phyloP scores from a whole-genome alignment of 2,888 invertebrate genomes.

The Hypsopygia costalis region DNA sequence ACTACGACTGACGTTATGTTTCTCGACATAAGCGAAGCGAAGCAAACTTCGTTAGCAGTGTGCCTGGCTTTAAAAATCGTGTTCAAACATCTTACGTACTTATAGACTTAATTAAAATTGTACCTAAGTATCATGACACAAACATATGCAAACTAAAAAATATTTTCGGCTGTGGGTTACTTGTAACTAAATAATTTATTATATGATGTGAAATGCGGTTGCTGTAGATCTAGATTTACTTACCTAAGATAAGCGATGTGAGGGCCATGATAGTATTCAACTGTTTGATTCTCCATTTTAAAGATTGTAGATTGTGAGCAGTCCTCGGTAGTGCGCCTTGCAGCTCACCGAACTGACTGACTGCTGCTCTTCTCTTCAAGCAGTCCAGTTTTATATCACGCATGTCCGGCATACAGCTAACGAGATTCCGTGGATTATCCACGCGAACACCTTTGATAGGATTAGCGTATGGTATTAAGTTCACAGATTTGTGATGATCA shows the following conservation, averaged over 20 bases:
- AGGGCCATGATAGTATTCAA: conserved; percentile 51
- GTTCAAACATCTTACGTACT: too few relatives aligned
- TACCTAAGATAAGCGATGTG: conserved; percentile 69
- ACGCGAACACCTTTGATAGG: conserved; percentile 59
- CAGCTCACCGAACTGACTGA: conserved; percentile 70
- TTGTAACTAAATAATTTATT: too few relatives aligned
- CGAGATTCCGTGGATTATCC: conserved; percentile 66
- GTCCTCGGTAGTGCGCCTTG: conserved; percentile 65
- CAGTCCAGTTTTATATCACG: conserved; percentile 55
- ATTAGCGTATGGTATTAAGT: conserved; percentile 55
- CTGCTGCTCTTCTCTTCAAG: conserved; percentile 40
- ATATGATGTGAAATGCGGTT: too few relatives aligned
- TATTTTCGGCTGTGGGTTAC: too few relatives aligned
- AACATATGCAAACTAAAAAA: too few relatives aligned
- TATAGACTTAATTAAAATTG: too few relatives aligned
- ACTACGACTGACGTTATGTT: too few relatives aligned
- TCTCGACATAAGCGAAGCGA: too few relatives aligned
- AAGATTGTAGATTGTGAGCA: conserved; percentile 57
- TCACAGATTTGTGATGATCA: conserved; percentile 57
- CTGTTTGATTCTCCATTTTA: conserved; percentile 61
- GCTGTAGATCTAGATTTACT: too few relatives aligned
- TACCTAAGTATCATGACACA: too few relatives aligned
- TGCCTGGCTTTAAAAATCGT: too few relatives aligned
- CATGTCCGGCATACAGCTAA: conserved; percentile 35
- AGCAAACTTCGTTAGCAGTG: too few relatives aligned